Conservation (phyloP, 2,113 vertebrate genomes). For the mouse (Mus musculus) region DNA sequence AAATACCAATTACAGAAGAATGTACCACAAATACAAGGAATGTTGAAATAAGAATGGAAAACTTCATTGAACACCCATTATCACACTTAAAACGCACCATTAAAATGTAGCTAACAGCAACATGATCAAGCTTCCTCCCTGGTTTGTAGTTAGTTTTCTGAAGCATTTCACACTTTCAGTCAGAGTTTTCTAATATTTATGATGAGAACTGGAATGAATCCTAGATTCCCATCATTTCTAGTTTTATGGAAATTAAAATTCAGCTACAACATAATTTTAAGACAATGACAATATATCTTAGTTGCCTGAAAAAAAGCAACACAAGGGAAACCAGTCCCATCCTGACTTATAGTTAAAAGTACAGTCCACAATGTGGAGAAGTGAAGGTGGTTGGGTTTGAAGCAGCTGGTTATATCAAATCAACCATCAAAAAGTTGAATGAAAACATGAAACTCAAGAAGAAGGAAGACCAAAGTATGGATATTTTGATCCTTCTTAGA, state of each 20-base stretch:
- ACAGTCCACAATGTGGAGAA: not conserved
- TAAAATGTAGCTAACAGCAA: constrained; percentile 18
- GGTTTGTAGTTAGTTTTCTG: constrained; percentile 9
- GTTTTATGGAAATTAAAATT: constrained; percentile 57
- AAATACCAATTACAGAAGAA: not conserved
- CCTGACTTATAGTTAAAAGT: not conserved
- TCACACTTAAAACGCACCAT: not conserved
- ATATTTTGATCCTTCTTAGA: no score
- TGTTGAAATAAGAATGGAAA: constrained; percentile 41
- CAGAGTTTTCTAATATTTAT: constrained; percentile 11
- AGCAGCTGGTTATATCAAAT: not conserved
- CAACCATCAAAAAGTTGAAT: not conserved
- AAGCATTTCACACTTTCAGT: constrained; percentile 2
- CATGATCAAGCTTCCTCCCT: not conserved
- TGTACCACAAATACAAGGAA: constrained; percentile 36
- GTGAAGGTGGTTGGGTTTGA: not conserved
- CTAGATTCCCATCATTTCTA: constrained; percentile 11
- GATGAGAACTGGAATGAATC: not conserved
- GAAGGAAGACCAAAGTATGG: no score
- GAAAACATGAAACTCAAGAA: no score
- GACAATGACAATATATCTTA: not conserved
- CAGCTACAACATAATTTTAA: constrained; percentile 18
- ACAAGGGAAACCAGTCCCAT: no score
- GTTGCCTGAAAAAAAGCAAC: no score
- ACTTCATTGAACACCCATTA: not conserved